Conservation (phyloP, 2,797 vertebrate species). For the Salarias fasciatus region DNA sequence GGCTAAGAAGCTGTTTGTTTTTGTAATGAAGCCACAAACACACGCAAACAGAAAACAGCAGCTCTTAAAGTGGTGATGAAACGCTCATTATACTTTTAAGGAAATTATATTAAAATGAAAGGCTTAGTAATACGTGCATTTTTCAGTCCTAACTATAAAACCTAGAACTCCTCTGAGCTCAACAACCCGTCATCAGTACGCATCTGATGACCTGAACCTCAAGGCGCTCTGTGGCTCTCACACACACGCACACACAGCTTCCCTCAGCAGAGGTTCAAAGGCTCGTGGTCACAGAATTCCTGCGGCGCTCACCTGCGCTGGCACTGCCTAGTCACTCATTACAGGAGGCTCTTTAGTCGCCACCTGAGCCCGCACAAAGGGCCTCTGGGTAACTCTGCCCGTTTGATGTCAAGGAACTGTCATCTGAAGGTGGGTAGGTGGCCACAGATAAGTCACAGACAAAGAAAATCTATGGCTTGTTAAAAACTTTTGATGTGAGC, state of each 20-base stretch:
- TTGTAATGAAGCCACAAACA: no score
- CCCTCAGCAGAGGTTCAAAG: slow-evolving; percentile 67
- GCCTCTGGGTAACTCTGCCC: slow-evolving; percentile 65
- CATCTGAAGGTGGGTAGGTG: slow-evolving; percentile 54
- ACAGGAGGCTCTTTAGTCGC: slow-evolving; percentile 61
- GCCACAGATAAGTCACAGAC: slow-evolving; percentile 52
- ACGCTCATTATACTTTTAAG: no score
- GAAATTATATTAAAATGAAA: no score
- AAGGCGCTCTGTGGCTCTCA: slow-evolving; percentile 3
- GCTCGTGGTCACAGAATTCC: slow-evolving; percentile 67
- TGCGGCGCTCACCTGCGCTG: slow-evolving; percentile 73
- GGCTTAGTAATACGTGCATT: slow-evolving; percentile 2
- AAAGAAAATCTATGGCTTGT: slow-evolving; percentile 29
- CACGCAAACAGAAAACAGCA: no score
- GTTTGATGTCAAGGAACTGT: slow-evolving; percentile 78
- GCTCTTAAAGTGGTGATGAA: no score
- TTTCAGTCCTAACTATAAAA: slow-evolving; percentile 8
- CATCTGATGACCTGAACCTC: slow-evolving; percentile 15
- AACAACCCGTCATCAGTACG: slow-evolving; percentile 19
- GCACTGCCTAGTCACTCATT: slow-evolving; percentile 73
- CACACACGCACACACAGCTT: slow-evolving; percentile 6
- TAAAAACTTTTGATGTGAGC: slow-evolving; percentile 67
- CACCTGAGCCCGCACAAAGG: slow-evolving; percentile 78
- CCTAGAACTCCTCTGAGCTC: slow-evolving; percentile 6
- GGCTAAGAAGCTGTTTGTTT: no score